Conservation (phyloP, 2,113 vertebrate species). For the Coptodon bakossiorum region DNA sequence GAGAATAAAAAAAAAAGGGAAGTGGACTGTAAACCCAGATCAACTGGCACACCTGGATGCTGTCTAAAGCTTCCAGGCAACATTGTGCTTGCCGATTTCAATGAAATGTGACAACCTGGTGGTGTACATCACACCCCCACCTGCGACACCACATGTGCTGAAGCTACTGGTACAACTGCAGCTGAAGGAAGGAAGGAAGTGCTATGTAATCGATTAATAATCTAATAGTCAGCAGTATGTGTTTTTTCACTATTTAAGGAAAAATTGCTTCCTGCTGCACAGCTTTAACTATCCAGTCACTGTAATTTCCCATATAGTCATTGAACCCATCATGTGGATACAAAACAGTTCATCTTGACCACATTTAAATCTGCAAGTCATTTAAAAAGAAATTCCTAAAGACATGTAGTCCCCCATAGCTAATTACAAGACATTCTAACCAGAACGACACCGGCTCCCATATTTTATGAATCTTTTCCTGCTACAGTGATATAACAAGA, state of each 20-base stretch:
- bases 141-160: not conserved
- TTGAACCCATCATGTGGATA: not conserved
- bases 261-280: not conserved
- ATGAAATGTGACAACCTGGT: not conserved
- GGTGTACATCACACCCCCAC: not conserved
- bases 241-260: not conserved
- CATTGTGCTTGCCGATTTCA: not conserved
- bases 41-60: not conserved
- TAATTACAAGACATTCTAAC: not conserved
- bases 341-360: not conserved
- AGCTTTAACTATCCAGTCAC: not conserved
- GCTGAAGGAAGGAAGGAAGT: not conserved
- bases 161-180: not conserved
- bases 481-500: not conserved
- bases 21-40: not conserved
- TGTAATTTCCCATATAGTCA: not conserved
- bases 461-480: not conserved
- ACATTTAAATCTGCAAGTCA: not conserved
- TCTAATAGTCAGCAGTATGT: not conserved
- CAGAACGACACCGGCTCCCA: not conserved
- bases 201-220: not conserved
- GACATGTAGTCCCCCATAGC: not conserved
- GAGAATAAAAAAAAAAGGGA: not conserved
- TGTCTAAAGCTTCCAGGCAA: not conserved
- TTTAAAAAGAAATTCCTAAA: slow-evolving; percentile 7